Percentiles rank a stretch among this genome's conserved stretches.
phyloP scores from a whole-genome alignment of 1,140 invertebrate genomes.

The Drosophila dunni region DNA sequence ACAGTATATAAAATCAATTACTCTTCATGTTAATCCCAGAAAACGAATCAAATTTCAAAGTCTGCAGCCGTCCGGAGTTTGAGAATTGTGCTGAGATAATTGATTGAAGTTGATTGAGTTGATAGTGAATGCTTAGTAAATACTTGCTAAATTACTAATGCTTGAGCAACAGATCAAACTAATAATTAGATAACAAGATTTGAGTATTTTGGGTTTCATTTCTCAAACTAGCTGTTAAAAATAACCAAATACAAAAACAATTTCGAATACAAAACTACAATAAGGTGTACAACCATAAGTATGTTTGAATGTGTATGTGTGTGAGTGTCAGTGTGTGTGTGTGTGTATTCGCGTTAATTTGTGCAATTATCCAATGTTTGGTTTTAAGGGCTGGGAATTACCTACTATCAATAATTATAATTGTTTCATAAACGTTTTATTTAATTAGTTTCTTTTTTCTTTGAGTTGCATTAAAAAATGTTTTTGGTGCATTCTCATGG shows the following conservation, averaged over 20 bases:
- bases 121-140: conserved; percentile 2
- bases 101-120: conserved; percentile 9
- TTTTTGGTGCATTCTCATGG: conserved; percentile 58
- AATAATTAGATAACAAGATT: conserved; percentile 44
- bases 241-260: conserved; percentile 25
- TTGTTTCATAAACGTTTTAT: conserved; percentile 45
- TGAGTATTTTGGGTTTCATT: conserved; percentile 1
- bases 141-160: conserved; percentile 16
- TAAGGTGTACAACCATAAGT: conserved; percentile 78
- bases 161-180: conserved; percentile 50
- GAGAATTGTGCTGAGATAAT: conserved; percentile 26
- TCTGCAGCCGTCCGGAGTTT: conserved; percentile 13
- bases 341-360: conserved; percentile 24
- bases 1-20: neutral
- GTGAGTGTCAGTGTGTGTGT: conserved; percentile 42
- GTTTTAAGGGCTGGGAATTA: conserved; percentile 20
- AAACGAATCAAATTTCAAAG: conserved; percentile 9
- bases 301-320: conserved; percentile 51
- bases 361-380: conserved; percentile 56
- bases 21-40: neutral
- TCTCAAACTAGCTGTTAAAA: conserved; percentile 26
- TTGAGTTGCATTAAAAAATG: conserved; percentile 65
- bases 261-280: conserved; percentile 58
- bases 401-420: conserved; percentile 61
- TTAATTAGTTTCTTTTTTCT: conserved; percentile 36